A percentile compares a stretch with the other conserved stretches of the same genome.
Evolutionary conservation across 2,797 vertebrate genomes (phyloP).

Genomic region (Sparus aurata): DNA sequence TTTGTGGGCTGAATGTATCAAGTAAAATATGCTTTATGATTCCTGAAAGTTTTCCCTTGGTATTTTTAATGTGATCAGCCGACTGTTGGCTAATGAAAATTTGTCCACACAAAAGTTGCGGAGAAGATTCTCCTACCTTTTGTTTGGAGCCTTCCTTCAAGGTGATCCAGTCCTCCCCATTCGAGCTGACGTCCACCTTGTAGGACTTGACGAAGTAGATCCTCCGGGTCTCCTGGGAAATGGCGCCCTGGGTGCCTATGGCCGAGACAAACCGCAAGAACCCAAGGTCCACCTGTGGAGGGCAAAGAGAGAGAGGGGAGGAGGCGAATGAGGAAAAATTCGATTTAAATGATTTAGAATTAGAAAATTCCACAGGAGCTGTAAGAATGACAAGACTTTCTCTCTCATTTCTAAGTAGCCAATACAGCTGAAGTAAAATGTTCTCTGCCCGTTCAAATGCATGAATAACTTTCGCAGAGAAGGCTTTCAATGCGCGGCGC

Average conservation of each 20-base stretch:
- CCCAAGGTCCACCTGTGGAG: conserved; percentile 93
- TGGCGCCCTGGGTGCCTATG: conserved; percentile 95
- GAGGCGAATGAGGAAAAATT: conserved; percentile 1
- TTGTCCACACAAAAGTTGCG: neutral
- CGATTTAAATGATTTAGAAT: neutral
- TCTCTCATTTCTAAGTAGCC: neutral
- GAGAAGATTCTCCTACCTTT: conserved; percentile 82
- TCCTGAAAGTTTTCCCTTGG: neutral
- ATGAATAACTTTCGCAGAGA: conserved; percentile 41
- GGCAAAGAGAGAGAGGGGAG: neutral
- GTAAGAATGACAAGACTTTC: neutral
- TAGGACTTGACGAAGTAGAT: conserved; percentile 94
- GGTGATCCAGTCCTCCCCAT: conserved; percentile 98
- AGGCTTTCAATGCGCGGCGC: conserved; percentile 27
- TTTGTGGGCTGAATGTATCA: too few relatives aligned
- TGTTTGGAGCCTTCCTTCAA: conserved; percentile 95
- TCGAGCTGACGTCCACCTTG: conserved; percentile 96
- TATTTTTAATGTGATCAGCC: neutral
- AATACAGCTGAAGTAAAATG: neutral
- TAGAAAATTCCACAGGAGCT: conserved; percentile 2
- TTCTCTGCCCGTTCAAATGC: conserved; percentile 27
- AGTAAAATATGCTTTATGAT: neutral
- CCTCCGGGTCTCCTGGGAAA: conserved; percentile 95
- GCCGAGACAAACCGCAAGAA: conserved; percentile 95
- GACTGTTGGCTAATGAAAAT: neutral